A percentile compares a stretch with the other conserved stretches of the same genome.
Evolutionary conservation across 2,888 invertebrate species (phyloP).

Genomic region (Poecilus cupreus): DNA sequence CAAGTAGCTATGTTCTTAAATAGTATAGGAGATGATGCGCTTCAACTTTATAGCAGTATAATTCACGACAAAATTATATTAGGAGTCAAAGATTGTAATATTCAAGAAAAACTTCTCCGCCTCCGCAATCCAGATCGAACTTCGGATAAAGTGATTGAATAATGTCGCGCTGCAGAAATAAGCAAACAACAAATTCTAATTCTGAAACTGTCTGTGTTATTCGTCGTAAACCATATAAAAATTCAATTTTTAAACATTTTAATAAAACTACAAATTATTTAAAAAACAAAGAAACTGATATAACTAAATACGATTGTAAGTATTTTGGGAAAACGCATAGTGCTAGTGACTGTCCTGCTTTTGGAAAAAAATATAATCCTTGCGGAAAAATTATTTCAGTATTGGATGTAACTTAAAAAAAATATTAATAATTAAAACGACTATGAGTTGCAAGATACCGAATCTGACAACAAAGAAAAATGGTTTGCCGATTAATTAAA

Average conservation of each 20-base stretch:
- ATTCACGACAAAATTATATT: constrained; percentile 1
- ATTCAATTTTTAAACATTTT: too few relatives aligned
- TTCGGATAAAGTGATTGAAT: not conserved
- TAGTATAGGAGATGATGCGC: too few relatives aligned
- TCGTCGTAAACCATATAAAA: too few relatives aligned
- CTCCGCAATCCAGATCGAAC: not conserved
- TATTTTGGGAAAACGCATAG: not conserved
- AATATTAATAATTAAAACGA: not conserved
- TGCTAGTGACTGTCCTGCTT: constrained; percentile 53
- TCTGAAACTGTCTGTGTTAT: too few relatives aligned
- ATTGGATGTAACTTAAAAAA: not conserved
- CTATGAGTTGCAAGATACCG: not conserved
- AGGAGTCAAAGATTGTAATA: not conserved
- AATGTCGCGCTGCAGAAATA: constrained; percentile 12
- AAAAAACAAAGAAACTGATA: too few relatives aligned
- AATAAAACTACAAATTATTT: too few relatives aligned
- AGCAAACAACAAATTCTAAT: constrained; percentile 44
- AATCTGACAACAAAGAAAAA: not conserved
- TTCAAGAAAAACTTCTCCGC: constrained; percentile 1
- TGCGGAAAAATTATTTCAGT: constrained; percentile 26
- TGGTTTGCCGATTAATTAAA: not conserved
- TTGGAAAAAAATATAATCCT: not conserved
- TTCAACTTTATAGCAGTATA: too few relatives aligned
- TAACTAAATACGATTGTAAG: not conserved
- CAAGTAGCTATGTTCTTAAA: too few relatives aligned